Evolutionary conservation across 2,797 vertebrate species (phyloP).

Genomic region (Apogon hyalosoma): DNA sequence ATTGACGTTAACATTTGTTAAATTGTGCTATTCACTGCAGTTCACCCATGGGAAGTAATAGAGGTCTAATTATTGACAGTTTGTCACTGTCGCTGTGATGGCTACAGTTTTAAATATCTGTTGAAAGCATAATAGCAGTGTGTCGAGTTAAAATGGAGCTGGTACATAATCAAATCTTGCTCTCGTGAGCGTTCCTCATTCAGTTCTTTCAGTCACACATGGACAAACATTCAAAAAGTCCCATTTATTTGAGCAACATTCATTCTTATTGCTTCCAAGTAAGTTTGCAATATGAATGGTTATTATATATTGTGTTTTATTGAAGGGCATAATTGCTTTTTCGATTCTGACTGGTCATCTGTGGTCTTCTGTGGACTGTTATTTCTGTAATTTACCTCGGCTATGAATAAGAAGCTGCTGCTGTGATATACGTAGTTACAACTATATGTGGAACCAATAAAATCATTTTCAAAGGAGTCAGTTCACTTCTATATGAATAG

Average conservation of each 20-base stretch:
- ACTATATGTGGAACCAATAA: too few species aligned
- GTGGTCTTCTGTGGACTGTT: too few species aligned
- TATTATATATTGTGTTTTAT: conserved; percentile 3
- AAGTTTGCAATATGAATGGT: conserved; percentile 19
- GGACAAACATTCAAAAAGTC: not conserved
- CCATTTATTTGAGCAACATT: conserved; percentile 10
- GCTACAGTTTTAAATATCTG: conserved; percentile 20
- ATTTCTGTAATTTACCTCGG: too few species aligned
- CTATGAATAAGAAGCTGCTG: too few species aligned
- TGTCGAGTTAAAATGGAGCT: conserved; percentile 16
- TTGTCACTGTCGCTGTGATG: conserved; percentile 33
- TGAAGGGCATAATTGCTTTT: too few species aligned
- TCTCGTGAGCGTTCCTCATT: conserved; percentile 6
- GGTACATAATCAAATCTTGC: conserved; percentile 8
- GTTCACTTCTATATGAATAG: too few species aligned
- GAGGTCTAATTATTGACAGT: conserved; percentile 22
- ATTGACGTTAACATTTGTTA: conserved; percentile 7
- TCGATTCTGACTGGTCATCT: too few species aligned
- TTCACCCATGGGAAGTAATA: conserved; percentile 26
- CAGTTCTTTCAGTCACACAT: not conserved
- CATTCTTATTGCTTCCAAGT: not conserved
- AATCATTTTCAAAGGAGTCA: too few species aligned
- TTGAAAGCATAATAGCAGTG: conserved; percentile 43
- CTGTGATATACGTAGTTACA: too few species aligned
- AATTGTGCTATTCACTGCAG: conserved; percentile 26